phyloP scores from a whole-genome alignment of 2,113 vertebrate species.

The Platysteira castanea region DNA sequence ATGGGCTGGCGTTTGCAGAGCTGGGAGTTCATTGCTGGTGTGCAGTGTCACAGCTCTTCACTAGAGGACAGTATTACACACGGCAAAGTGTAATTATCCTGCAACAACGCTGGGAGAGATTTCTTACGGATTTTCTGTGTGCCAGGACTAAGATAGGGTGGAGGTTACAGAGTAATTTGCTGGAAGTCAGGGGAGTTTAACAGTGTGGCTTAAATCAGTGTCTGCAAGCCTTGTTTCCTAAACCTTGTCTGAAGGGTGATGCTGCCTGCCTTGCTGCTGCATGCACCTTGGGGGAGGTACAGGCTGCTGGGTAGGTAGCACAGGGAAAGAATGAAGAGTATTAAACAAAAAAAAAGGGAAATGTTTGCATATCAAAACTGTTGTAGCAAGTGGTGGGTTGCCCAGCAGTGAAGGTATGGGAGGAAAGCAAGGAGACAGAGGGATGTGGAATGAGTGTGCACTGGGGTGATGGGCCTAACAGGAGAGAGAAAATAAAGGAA shows the following conservation, averaged over 20 bases:
- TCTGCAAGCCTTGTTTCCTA: background rate
- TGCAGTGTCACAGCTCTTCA: background rate
- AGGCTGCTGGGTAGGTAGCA: background rate
- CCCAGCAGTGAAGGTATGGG: fast-evolving
- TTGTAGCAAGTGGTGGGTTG: background rate
- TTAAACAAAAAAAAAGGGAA: too few relatives aligned
- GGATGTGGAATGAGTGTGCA: background rate
- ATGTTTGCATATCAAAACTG: background rate
- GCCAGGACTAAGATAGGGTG: background rate
- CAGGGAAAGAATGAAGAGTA: background rate
- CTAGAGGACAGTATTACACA: slow-evolving; percentile 50
- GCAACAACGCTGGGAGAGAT: background rate
- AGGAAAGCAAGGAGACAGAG: background rate
- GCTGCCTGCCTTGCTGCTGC: background rate
- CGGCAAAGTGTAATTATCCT: background rate
- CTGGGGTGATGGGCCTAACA: background rate
- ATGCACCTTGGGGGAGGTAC: fast-evolving
- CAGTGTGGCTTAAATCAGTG: background rate
- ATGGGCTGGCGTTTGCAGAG: background rate
- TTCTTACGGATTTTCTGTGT: fast-evolving
- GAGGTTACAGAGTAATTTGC: background rate
- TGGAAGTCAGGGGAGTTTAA: background rate
- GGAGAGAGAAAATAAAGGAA: background rate
- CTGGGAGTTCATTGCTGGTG: background rate
- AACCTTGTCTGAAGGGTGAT: background rate